A percentile compares a stretch with the other conserved stretches of the same genome.
Evolutionary conservation across 2,797 vertebrate species (phyloP).

Genomic region (Okamejei kenojei): DNA sequence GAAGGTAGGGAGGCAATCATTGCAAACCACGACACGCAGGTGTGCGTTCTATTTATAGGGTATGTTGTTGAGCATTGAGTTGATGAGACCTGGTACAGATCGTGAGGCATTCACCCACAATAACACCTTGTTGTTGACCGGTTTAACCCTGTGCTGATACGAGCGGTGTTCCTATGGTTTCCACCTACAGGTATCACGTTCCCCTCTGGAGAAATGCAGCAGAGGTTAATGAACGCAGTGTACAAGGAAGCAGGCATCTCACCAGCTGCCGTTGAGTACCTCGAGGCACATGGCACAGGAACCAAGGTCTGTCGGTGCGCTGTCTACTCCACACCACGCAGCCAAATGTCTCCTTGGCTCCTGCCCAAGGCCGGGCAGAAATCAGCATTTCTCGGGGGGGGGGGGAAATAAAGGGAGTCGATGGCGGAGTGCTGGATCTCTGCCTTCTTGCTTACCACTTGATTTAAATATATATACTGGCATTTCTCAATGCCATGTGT

Average conservation of each 20-base stretch:
- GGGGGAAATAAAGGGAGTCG: not conserved
- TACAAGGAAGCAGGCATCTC: conserved; percentile 62
- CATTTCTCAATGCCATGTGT: not conserved
- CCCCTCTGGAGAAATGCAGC: conserved; percentile 84
- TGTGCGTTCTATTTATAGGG: conserved; percentile 9
- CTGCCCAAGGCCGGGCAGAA: not conserved
- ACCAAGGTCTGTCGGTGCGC: conserved; percentile 69
- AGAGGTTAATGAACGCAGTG: conserved; percentile 65
- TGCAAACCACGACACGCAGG: not conserved
- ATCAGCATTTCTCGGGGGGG: not conserved
- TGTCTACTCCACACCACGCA: not conserved
- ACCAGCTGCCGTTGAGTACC: conserved; percentile 76
- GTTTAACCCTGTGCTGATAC: not conserved
- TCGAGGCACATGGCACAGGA: conserved; percentile 93
- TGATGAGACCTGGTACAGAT: not conserved
- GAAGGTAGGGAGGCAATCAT: not conserved
- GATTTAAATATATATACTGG: not conserved
- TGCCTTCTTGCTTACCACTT: not conserved
- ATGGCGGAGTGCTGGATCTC: not conserved
- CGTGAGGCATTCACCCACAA: not conserved
- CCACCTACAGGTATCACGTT: conserved; percentile 77
- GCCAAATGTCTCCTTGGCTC: not conserved
- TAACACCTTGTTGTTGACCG: not conserved
- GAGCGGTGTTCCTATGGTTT: conserved; percentile 30
- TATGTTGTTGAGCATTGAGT: not conserved